These are phyloP conservation scores for Lampropteryx suffumata DNA, from an alignment of 2,888 invertebrate genomes.

Conservation along the genomic window DNA sequence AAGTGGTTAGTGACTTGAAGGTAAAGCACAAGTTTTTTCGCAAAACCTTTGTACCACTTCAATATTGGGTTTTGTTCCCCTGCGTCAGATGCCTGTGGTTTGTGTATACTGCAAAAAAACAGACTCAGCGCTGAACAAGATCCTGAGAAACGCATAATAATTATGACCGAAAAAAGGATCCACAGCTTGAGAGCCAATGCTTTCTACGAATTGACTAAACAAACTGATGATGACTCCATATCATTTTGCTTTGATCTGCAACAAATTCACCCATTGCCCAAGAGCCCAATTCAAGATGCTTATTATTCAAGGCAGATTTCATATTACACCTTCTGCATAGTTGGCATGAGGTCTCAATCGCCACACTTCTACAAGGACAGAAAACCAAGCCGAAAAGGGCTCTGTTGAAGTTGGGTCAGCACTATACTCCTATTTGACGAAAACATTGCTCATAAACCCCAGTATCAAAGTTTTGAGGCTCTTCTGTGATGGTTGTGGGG, in stretches of 20 bases:
- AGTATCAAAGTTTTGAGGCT: background rate
- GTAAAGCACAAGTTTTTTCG: slow-evolving; percentile 31
- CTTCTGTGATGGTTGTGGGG: background rate
- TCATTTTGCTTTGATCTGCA: slow-evolving; percentile 39
- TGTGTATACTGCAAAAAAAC: slow-evolving; percentile 30
- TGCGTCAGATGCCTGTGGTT: slow-evolving; percentile 37
- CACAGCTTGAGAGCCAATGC: slow-evolving; percentile 33
- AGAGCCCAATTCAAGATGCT: slow-evolving; percentile 38
- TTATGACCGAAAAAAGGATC: slow-evolving; percentile 26
- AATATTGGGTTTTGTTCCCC: slow-evolving; percentile 30
- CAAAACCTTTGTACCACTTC: slow-evolving; percentile 29
- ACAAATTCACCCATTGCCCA: slow-evolving; percentile 37
- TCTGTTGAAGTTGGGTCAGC: slow-evolving; percentile 33
- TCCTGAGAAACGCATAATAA: background rate
- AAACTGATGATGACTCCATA: background rate
- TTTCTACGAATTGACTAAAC: slow-evolving; percentile 31
- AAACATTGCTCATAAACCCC: background rate
- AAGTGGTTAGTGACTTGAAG: slow-evolving; percentile 15
- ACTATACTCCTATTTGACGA: background rate
- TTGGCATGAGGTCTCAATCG: slow-evolving; percentile 28
- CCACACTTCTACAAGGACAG: slow-evolving; percentile 41
- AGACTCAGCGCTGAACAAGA: slow-evolving; percentile 26
- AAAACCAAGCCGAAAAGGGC: slow-evolving; percentile 36
- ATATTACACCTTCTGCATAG: slow-evolving; percentile 35
- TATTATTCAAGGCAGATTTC: slow-evolving; percentile 38